phyloP scores from a whole-genome alignment of 2,797 vertebrate genomes.

The Acrossocheilus wenchowensis region DNA sequence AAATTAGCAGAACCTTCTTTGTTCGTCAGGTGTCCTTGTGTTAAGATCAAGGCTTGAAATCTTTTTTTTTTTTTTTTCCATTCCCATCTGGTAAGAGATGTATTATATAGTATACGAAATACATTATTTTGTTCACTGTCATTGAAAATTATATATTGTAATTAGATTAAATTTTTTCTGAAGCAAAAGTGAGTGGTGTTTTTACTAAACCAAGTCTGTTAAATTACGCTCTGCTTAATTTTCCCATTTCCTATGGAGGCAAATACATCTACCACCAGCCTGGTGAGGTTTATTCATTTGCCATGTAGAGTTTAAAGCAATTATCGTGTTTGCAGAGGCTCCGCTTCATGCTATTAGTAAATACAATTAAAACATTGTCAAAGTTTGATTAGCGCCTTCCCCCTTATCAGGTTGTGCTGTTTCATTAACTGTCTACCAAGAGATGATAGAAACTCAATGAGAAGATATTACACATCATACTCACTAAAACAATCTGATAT shows the following conservation, averaged over 20 bases:
- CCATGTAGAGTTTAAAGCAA: slow-evolving; percentile 55
- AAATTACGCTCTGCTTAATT: background rate
- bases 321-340: slow-evolving; percentile 54
- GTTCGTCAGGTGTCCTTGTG: slow-evolving; percentile 26
- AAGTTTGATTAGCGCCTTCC: slow-evolving; percentile 61
- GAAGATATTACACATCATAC: slow-evolving; percentile 57
- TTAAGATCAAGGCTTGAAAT: slow-evolving; percentile 5
- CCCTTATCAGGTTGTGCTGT: slow-evolving; percentile 59
- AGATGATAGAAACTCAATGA: slow-evolving; percentile 66
- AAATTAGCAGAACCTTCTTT: slow-evolving; percentile 28
- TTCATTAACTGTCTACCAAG: slow-evolving; percentile 58
- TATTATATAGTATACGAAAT: slow-evolving; percentile 25
- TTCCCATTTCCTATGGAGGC: slow-evolving; percentile 10
- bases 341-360: slow-evolving; percentile 53
- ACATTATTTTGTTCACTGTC: background rate
- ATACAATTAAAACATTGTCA: slow-evolving; percentile 66
- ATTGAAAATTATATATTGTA: background rate
- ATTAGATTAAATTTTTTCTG: background rate
- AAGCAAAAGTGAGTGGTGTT: background rate
- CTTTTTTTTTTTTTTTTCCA: background rate
- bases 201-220: background rate
- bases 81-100: background rate
- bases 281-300: slow-evolving; percentile 43
- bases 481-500: slow-evolving; percentile 52
- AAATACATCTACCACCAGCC: slow-evolving; percentile 23